These are phyloP conservation scores for Leptinotarsa peninsularis DNA, from an alignment of 2,888 invertebrate genomes.

Conservation along the genomic window DNA sequence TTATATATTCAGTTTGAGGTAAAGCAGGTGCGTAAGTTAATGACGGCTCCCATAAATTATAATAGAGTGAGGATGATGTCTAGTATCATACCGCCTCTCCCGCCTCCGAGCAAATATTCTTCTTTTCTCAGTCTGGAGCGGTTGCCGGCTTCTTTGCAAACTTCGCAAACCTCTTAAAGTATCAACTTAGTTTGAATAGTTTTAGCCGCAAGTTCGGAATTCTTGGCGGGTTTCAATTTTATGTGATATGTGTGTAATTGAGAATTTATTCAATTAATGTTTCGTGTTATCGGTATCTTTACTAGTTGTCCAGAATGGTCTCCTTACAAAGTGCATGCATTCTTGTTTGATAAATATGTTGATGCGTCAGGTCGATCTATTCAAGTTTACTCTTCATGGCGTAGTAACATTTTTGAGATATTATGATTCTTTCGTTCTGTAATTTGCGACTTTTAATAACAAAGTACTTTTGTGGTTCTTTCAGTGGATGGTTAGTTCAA, in stretches of 20 bases:
- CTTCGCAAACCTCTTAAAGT: slow-evolving; percentile 51
- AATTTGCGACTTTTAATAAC: too few species aligned
- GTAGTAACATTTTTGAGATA: too few species aligned
- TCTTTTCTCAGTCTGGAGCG: slow-evolving; percentile 34
- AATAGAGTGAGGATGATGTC: slow-evolving; percentile 58
- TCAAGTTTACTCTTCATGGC: not conserved
- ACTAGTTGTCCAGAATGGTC: not conserved
- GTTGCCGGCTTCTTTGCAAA: slow-evolving; percentile 44
- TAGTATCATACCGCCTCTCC: slow-evolving; percentile 53
- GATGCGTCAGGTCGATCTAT: not conserved
- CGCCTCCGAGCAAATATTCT: slow-evolving; percentile 8
- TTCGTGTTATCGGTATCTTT: slow-evolving; percentile 6
- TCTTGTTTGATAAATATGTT: not conserved
- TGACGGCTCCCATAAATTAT: slow-evolving; percentile 60
- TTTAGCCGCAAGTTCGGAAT: slow-evolving; percentile 40
- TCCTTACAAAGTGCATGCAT: not conserved
- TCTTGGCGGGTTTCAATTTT: slow-evolving; percentile 38
- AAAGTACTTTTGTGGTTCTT: too few species aligned
- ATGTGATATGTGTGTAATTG: slow-evolving; percentile 4
- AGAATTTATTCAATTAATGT: slow-evolving; percentile 39
- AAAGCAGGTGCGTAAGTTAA: slow-evolving; percentile 52
- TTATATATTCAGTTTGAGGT: slow-evolving; percentile 55
- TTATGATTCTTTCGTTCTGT: too few species aligned
- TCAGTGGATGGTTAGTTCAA: too few species aligned
- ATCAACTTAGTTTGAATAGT: slow-evolving; percentile 58